Evolutionary conservation across 2,888 invertebrate genomes (phyloP).

Genomic region (Terebella lapidaria): DNA sequence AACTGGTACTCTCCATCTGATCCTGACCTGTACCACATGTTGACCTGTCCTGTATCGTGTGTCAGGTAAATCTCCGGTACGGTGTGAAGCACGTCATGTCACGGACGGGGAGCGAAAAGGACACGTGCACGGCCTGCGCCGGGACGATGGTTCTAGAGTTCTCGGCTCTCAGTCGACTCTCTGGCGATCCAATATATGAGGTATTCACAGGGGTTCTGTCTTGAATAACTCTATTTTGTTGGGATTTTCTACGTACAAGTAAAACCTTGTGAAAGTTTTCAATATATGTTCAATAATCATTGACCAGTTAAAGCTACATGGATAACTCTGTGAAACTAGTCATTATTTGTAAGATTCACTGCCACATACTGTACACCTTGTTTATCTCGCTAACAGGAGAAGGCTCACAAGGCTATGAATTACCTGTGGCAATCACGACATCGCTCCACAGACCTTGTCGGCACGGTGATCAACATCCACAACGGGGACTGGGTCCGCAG

Average conservation of each 20-base stretch:
- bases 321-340: too few relatives aligned
- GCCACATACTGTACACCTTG: too few relatives aligned
- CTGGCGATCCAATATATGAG: constrained; percentile 84
- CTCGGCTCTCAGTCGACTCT: constrained; percentile 88
- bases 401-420: constrained; percentile 94
- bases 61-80: constrained; percentile 49
- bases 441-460: constrained; percentile 86
- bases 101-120: constrained; percentile 50
- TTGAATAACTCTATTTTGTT: too few relatives aligned
- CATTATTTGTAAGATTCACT: too few relatives aligned
- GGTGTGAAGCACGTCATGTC: constrained; percentile 64
- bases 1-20: too few relatives aligned
- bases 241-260: too few relatives aligned
- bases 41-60: not conserved
- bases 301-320: too few relatives aligned
- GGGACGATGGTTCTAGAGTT: constrained; percentile 97
- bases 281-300: too few relatives aligned
- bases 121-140: constrained; percentile 97
- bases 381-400: constrained; percentile 68
- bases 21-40: too few relatives aligned
- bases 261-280: too few relatives aligned
- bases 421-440: constrained; percentile 92
- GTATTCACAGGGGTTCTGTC: too few relatives aligned
- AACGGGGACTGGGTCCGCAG: constrained; percentile 96
- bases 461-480: constrained; percentile 94